phyloP scores from a whole-genome alignment of 2,888 invertebrate genomes.

The Celastrina argiolus region DNA sequence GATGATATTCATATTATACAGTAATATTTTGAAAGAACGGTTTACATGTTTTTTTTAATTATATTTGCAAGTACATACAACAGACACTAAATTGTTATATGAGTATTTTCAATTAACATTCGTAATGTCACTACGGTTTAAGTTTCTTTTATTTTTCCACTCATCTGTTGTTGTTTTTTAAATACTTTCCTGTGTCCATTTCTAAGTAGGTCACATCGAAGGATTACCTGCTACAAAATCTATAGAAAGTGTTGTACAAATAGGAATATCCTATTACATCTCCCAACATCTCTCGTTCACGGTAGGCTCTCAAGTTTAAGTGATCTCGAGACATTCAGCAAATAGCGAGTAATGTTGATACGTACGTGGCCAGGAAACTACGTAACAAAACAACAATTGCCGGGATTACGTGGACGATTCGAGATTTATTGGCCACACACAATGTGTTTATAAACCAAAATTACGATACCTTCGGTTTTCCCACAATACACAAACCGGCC shows the following conservation, averaged over 20 bases:
- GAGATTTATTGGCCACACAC: conserved; percentile 9
- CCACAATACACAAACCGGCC: too few relatives aligned
- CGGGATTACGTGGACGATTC: not conserved
- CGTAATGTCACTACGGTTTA: too few relatives aligned
- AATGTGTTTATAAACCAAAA: not conserved
- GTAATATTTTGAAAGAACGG: too few relatives aligned
- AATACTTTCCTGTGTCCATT: not conserved
- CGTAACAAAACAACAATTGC: conserved; percentile 20
- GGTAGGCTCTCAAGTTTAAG: conserved; percentile 4
- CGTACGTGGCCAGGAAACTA: conserved; percentile 13
- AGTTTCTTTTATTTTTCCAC: too few relatives aligned
- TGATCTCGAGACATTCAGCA: conserved; percentile 4
- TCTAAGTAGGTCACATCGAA: not conserved
- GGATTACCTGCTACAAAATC: not conserved
- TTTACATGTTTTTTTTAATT: too few relatives aligned
- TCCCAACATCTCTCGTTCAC: not conserved
- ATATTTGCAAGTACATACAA: too few relatives aligned
- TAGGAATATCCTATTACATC: not conserved
- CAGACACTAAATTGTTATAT: too few relatives aligned
- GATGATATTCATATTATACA: too few relatives aligned
- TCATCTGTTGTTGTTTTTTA: too few relatives aligned
- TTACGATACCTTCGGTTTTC: too few relatives aligned
- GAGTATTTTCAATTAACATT: too few relatives aligned
- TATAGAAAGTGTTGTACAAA: not conserved
- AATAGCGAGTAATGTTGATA: conserved; percentile 18